Evolutionary conservation across 2,113 vertebrate genomes (phyloP).

Genomic region (Catharus bicknelli): DNA sequence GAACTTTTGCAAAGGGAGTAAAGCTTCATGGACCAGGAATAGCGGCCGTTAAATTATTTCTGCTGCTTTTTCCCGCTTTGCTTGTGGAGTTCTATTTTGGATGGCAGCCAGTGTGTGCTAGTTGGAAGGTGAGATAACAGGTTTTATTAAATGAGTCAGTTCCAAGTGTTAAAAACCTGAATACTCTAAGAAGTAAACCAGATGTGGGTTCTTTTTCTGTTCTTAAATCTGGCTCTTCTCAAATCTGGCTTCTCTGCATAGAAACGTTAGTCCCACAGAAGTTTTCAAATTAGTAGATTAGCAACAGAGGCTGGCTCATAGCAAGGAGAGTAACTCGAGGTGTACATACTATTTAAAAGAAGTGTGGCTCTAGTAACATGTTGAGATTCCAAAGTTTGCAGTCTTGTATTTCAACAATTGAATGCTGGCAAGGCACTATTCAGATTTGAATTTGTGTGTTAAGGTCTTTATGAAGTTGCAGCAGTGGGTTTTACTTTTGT

Average conservation of each 20-base stretch:
- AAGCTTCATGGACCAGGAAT: not conserved
- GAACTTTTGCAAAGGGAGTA: not conserved
- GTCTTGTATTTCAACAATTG: not conserved
- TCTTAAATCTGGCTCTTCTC: constrained; percentile 9
- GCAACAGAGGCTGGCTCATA: not conserved
- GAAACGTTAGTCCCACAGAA: not conserved
- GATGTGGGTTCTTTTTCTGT: not conserved
- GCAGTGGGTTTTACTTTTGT: not conserved
- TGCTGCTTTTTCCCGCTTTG: not conserved
- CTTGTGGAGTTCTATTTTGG: not conserved
- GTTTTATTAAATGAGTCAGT: constrained; percentile 13
- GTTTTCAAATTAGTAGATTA: not conserved
- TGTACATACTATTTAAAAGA: not conserved
- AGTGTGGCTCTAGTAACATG: not conserved
- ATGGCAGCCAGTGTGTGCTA: not conserved
- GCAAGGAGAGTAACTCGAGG: not conserved
- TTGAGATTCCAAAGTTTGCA: not conserved
- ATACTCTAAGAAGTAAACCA: not conserved
- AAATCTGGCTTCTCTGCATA: not conserved
- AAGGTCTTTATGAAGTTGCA: not conserved
- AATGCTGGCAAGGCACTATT: not conserved
- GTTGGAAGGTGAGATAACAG: constrained; percentile 31
- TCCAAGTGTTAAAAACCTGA: not conserved
- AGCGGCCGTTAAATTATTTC: constrained; percentile 29
- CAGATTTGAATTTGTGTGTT: not conserved